A percentile compares a stretch with the other conserved stretches of the same genome.
These are phyloP conservation scores for Morus bassanus DNA, from an alignment of 2,797 vertebrate genomes.

Conservation along the genomic window DNA sequence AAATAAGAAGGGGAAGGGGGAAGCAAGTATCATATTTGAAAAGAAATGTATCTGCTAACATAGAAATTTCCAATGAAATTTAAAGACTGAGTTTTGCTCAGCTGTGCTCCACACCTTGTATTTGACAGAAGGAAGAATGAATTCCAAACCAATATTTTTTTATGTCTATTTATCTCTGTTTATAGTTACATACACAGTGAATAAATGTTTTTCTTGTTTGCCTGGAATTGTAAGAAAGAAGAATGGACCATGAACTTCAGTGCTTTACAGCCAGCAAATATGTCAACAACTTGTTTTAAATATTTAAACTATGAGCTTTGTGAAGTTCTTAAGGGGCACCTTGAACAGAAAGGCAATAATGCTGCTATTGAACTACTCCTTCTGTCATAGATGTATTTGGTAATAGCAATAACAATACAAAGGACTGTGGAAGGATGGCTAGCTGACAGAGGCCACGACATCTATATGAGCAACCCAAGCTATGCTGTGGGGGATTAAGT, in stretches of 20 bases:
- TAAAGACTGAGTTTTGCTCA: neutral
- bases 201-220: neutral
- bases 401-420: neutral
- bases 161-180: neutral
- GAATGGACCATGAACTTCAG: neutral
- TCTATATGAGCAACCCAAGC: too few relatives aligned
- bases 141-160: neutral
- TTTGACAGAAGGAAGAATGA: neutral
- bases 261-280: neutral
- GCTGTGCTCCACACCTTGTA: neutral
- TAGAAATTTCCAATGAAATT: neutral
- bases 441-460: too few relatives aligned
- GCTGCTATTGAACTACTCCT: rapidly evolving
- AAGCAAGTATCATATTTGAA: neutral
- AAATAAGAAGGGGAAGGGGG: neutral
- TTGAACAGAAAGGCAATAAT: neutral
- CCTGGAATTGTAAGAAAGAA: neutral
- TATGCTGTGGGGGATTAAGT: too few relatives aligned
- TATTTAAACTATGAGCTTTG: neutral
- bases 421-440: too few relatives aligned
- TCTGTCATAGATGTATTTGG: neutral
- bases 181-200: neutral
- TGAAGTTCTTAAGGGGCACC: neutral
- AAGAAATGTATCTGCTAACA: neutral
- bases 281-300: neutral